These are phyloP conservation scores for Suncus etruscus DNA, from an alignment of 2,113 vertebrate genomes.

Conservation along the genomic window DNA sequence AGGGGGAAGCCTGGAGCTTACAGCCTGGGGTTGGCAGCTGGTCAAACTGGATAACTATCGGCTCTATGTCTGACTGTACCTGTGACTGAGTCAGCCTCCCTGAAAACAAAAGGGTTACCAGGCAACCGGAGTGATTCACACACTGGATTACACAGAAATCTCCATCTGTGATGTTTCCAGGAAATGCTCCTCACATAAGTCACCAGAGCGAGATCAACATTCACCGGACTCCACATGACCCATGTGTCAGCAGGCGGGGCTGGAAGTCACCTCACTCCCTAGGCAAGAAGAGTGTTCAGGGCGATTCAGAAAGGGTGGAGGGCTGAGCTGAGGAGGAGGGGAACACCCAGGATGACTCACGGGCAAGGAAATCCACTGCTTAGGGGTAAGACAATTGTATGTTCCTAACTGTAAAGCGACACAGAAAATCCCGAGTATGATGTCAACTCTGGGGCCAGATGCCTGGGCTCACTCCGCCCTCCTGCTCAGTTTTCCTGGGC, in stretches of 20 bases:
- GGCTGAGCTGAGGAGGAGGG: rapidly evolving
- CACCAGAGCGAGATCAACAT: background rate
- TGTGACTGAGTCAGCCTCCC: background rate
- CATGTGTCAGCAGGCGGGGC: background rate
- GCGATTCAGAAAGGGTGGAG: background rate
- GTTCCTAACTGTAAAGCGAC: constrained; percentile 7
- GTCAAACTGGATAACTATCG: background rate
- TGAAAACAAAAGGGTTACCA: constrained; percentile 57
- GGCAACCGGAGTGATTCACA: constrained; percentile 63
- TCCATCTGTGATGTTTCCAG: constrained; percentile 59
- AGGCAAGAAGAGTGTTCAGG: background rate
- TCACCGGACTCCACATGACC: background rate
- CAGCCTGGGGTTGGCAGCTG: too few species aligned
- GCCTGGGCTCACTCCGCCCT: background rate
- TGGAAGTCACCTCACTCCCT: background rate
- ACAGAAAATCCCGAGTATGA: too few species aligned
- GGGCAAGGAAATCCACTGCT: background rate
- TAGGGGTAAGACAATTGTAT: background rate
- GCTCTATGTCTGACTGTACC: constrained; percentile 14
- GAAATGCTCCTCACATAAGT: constrained; percentile 64
- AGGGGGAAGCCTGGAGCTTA: constrained; percentile 16
- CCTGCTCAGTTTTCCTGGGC: too few species aligned
- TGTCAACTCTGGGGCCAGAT: too few species aligned
- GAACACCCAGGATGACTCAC: background rate
- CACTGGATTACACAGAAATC: constrained; percentile 27